Evolutionary conservation across 2,113 vertebrate species (phyloP).

Genomic region (Lycaon pictus): DNA sequence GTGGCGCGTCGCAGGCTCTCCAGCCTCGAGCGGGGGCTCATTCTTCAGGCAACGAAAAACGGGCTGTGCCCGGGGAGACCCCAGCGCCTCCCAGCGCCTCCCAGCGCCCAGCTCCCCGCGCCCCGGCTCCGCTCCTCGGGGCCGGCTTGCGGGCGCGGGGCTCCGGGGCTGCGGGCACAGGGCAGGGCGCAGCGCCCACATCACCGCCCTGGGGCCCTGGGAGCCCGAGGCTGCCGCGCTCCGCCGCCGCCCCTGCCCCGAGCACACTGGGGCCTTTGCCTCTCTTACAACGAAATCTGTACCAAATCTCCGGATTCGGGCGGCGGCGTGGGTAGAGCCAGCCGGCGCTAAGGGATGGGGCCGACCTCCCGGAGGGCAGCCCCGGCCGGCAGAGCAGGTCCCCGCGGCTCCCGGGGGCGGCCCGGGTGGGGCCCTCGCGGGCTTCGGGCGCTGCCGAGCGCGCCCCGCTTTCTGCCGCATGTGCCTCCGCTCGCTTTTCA

Average conservation of each 20-base stretch:
- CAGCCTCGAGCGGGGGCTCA: not conserved
- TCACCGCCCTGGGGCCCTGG: not conserved
- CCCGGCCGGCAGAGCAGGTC: not conserved
- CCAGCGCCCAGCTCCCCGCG: not conserved
- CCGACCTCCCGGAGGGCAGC: not conserved
- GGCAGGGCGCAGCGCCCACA: not conserved
- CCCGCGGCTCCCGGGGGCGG: not conserved
- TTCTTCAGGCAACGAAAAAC: not conserved
- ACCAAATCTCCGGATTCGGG: not conserved
- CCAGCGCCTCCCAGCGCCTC: not conserved
- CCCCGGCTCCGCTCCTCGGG: not conserved
- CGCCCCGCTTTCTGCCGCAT: constrained; percentile 63
- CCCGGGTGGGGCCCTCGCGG: not conserved
- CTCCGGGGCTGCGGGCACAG: not conserved
- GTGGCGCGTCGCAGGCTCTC: not conserved
- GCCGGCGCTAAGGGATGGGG: not conserved
- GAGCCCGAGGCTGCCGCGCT: not conserved
- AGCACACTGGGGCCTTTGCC: not conserved
- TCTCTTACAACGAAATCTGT: constrained; percentile 81
- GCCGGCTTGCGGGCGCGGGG: constrained; percentile 11
- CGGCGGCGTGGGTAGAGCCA: not conserved
- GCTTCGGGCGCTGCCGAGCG: not conserved
- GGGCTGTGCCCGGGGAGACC: not conserved
- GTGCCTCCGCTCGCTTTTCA: constrained; percentile 84
- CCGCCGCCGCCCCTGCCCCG: not conserved